Base-by-base conservation (phyloP, 2,113 vertebrate genomes). In the Equus przewalskii region DNA sequence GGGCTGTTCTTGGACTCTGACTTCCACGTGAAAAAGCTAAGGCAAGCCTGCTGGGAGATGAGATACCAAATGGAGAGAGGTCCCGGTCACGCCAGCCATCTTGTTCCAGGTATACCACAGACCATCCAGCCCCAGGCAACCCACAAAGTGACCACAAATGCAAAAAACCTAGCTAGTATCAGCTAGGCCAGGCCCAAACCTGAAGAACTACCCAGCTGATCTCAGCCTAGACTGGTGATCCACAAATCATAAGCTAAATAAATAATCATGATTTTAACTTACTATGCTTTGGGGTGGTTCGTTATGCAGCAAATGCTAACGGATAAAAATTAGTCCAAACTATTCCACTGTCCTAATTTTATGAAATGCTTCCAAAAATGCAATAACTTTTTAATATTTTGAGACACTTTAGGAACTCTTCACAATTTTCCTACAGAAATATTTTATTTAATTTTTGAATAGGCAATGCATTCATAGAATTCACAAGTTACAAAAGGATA, bases 71-170 rank as follows among this genome's bases (percentile, higher is more conserved):
- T 14, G 26, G 85, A 44, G 24, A 33, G 9, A 64, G 15, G 22
- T 60, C 7, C 6, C 24, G 24, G 6, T 14, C 7, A 5, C 10
- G 11, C 5, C 9, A 8, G 6, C 18, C 10, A 7, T 41, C 30
- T 30, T 0, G 15, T 75, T 13, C 30, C 4, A 26, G n/a, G 15
- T 13, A 18, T 67, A 19, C 15, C 22, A 58, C 22, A 88, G 21
- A n/a, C 7, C 3, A 36, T 46, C 0, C 18, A 49, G 5, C 13
- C 2, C 7, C 51, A 15, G 36, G 33, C 49, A 22, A 4, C 14
- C 18, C 28, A 24, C 9, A 30, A 21, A 10, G 4, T 21, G 58
- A 12, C 15, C 49, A 46, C 26, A 28, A 24, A 62, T 36, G 22
- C 13, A 41, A 62, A 54, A 62, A 2, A 12, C 4, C 1, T 7